These are phyloP conservation scores for Thecocarcelia acutangulata DNA, from an alignment of 2,888 invertebrate genomes.

Conservation along the genomic window DNA sequence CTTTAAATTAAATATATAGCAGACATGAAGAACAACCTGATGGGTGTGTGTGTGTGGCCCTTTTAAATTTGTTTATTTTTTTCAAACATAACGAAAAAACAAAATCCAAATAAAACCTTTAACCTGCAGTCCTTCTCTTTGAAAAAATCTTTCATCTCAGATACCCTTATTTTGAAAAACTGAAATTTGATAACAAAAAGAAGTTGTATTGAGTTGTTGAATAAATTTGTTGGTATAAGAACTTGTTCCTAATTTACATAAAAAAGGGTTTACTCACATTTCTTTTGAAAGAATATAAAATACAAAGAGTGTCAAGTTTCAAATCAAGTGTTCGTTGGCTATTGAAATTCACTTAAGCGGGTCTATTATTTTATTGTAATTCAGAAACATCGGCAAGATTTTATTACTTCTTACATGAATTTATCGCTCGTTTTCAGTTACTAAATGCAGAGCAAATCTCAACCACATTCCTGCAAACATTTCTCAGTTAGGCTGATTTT, in stretches of 20 bases:
- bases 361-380: conserved; percentile 35
- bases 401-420: too few species aligned
- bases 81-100: conserved; percentile 4
- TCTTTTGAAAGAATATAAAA: conserved; percentile 16
- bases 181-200: conserved; percentile 46
- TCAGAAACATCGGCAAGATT: neutral
- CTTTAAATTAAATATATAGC: neutral
- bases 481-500: too few species aligned
- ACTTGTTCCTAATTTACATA: conserved; percentile 4
- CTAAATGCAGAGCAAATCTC: too few species aligned
- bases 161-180: neutral
- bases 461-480: too few species aligned
- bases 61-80: conserved; percentile 15
- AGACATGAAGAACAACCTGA: conserved; percentile 1
- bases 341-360: conserved; percentile 20
- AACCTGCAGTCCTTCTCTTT: conserved; percentile 32
- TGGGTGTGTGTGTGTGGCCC: conserved; percentile 47
- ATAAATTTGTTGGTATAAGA: conserved; percentile 8
- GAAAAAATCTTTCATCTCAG: neutral
- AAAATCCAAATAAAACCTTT: conserved; percentile 12
- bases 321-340: conserved; percentile 27
- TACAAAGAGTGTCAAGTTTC: conserved; percentile 23
- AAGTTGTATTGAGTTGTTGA: conserved; percentile 24
- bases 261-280: conserved; percentile 40
- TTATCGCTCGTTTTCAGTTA: too few species aligned